Base-by-base conservation (phyloP, 2,113 vertebrate species). In the Apodemus speciosus region DNA sequence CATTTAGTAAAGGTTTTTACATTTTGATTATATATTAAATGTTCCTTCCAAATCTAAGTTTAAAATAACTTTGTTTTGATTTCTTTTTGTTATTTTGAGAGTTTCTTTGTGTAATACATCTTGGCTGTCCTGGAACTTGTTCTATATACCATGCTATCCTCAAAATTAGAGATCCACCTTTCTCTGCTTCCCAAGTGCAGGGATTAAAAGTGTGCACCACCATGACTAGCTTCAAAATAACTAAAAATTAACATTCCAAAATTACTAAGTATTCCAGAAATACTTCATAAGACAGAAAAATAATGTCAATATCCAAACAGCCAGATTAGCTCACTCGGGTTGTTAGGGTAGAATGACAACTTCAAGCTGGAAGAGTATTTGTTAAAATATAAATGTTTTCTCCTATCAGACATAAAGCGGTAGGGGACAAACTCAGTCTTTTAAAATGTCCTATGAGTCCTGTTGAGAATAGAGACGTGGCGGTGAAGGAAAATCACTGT, bases 41-140 rank as follows among this genome's bases (percentile, higher is more conserved):
- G 20, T 62, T 77, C 81, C 27, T 91, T 30, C 6, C 66, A 76
- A 56, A 66, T 96, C 72, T 69, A n/a, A 43, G 88, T 88, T 56
- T 16, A 92, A 92, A 94, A 69, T 16, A 64, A 64, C 27, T 46
- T 30, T 38, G 56, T 5, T 43, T 79, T 53, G 77, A 16, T 77
- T 53, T 79, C 32, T 51, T 40, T 81, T 60, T 40, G 23, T 62
- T 83, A 25, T 83, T 83, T 83, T 83, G 38, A 62, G 38, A 60
- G n/a, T 81, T 62, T 83, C 56, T 60, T n/a, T 81, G 38, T 27
- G 20, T 64, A 64, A 66, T 66, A 32, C 30, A 35, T 66, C 64
- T 30, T 80, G n/a, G 56, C 80, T 83, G 8, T 23, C 20, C 9
- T 56, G 18, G 18, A 79, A n/a, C 32, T 56, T 79, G 76, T 83